Evolutionary conservation across 2,113 vertebrate genomes (phyloP).

Genomic region (Oncorhynchus clarkii): DNA sequence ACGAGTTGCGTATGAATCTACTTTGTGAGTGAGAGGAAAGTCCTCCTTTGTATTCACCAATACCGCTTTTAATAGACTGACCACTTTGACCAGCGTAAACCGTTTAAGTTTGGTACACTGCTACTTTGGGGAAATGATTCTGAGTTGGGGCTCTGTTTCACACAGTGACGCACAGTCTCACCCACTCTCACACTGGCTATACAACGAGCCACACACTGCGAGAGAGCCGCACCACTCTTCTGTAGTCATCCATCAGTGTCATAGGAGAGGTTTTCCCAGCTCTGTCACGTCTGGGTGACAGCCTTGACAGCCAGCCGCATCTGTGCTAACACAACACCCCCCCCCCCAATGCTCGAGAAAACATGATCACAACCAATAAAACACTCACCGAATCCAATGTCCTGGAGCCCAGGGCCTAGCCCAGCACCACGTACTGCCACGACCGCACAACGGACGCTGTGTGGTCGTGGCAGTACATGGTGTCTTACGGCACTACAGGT

Average conservation of each 20-base stretch:
- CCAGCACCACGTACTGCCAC: no score
- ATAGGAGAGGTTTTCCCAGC: constrained; percentile 38
- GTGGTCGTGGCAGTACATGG: neutral
- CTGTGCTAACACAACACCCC: constrained; percentile 59
- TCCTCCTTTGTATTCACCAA: no score
- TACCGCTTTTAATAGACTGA: no score
- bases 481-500: constrained; percentile 30
- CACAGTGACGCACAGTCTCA: constrained; percentile 13
- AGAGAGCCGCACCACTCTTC: constrained; percentile 40
- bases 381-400: constrained; percentile 20
- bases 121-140: constrained; percentile 55
- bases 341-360: constrained; percentile 35
- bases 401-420: neutral
- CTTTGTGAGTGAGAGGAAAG: no score
- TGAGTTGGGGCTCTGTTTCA: constrained; percentile 40
- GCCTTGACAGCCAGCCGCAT: constrained; percentile 49
- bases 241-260: constrained; percentile 63
- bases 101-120: constrained; percentile 58
- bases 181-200: constrained; percentile 16
- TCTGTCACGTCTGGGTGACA: constrained; percentile 60
- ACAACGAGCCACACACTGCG: constrained; percentile 16
- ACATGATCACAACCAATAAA: constrained; percentile 43
- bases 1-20: neutral
- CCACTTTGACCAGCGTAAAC: constrained; percentile 42
- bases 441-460: neutral